phyloP scores from a whole-genome alignment of 2,888 invertebrate species.

The Labia minor region DNA sequence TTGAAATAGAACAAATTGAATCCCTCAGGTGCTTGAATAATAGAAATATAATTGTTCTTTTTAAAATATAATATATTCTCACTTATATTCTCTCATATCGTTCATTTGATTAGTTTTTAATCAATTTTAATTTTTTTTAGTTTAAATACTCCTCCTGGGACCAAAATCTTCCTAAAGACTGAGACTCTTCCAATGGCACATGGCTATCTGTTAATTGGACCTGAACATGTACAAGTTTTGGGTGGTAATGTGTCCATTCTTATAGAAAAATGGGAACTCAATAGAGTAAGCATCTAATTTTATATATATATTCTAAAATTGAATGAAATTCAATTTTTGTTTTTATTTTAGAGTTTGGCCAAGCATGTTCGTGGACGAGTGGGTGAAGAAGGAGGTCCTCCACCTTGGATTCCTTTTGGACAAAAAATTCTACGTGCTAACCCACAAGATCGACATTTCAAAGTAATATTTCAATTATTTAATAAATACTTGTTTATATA shows the following conservation, averaged over 20 bases:
- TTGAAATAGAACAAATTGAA: conserved; percentile 63
- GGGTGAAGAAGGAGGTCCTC: conserved; percentile 66
- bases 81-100: not conserved
- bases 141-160: conserved; percentile 80
- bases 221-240: conserved; percentile 55
- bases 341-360: conserved; percentile 42
- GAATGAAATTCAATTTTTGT: conserved; percentile 26
- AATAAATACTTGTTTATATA: not conserved
- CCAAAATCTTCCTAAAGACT: conserved; percentile 54
- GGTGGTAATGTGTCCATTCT: conserved; percentile 76
- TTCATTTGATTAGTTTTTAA: not conserved
- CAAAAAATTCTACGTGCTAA: conserved; percentile 52
- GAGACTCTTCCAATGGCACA: conserved; percentile 52
- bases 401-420: conserved; percentile 87
- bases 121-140: too few relatives aligned
- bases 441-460: conserved; percentile 51
- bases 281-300: conserved; percentile 34
- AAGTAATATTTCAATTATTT: conserved; percentile 22
- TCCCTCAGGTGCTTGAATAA: conserved; percentile 42
- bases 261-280: conserved; percentile 81
- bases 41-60: too few relatives aligned
- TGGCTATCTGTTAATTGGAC: conserved; percentile 61
- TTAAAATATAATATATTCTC: not conserved
- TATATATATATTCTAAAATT: too few relatives aligned
- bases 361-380: conserved; percentile 48